Conservation (phyloP, 2,888 invertebrate species). For the Meliscaeva auricollis region DNA sequence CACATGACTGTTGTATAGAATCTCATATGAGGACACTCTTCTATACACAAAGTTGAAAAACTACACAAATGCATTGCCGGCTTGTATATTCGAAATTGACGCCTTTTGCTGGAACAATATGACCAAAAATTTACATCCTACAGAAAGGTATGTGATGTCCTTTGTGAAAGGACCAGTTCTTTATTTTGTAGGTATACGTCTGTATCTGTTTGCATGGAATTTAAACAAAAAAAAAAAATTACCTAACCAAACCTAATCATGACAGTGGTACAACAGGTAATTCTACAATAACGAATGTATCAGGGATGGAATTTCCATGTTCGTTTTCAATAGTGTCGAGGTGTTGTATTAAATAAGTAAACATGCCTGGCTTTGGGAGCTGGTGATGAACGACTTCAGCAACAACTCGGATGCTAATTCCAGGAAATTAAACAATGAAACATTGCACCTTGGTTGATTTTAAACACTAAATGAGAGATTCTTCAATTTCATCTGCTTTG, state of each 20-base stretch:
- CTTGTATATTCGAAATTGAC: constrained; percentile 39
- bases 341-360: constrained; percentile 43
- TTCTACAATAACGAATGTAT: background rate
- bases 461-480: constrained; percentile 44
- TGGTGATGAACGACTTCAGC: constrained; percentile 3
- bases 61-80: background rate
- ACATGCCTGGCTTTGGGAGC: constrained; percentile 26
- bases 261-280: constrained; percentile 14
- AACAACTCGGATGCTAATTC: constrained; percentile 55
- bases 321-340: constrained; percentile 21
- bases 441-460: constrained; percentile 48
- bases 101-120: constrained; percentile 55
- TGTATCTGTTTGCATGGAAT: constrained; percentile 48
- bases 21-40: background rate
- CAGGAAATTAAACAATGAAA: constrained; percentile 30
- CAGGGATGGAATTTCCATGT: constrained; percentile 6
- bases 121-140: constrained; percentile 50
- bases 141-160: constrained; percentile 44
- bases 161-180: constrained; percentile 25
- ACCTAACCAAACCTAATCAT: constrained; percentile 67
- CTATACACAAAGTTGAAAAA: constrained; percentile 2
- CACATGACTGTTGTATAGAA: constrained; percentile 22
- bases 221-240: constrained; percentile 18
- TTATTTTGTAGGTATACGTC: constrained; percentile 1
- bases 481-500: background rate